These are phyloP conservation scores for Fregata magnificens DNA, from an alignment of 2,113 vertebrate genomes.

Conservation along the genomic window DNA sequence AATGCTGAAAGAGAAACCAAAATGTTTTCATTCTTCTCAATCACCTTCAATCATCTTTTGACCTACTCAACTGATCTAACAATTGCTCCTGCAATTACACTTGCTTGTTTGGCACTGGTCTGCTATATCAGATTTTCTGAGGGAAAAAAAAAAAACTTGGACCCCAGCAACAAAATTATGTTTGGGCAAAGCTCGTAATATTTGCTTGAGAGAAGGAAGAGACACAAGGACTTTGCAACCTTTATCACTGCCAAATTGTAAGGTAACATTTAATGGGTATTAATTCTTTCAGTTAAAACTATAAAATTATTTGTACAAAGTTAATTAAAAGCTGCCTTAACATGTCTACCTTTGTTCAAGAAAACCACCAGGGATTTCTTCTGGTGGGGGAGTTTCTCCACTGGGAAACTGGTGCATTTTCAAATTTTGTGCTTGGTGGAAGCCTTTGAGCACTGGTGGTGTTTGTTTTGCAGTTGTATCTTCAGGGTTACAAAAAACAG, in stretches of 20 bases:
- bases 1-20: slow-evolving; percentile 14
- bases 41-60: not conserved
- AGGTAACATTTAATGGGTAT: not conserved
- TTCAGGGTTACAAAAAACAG: not conserved
- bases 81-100: not conserved
- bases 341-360: slow-evolving; percentile 5
- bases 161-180: not conserved
- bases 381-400: not conserved
- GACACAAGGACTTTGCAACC: not conserved
- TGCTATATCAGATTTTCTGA: not conserved
- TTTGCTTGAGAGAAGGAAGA: not conserved
- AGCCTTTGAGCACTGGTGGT: not conserved
- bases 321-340: not conserved
- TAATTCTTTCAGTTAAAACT: not conserved
- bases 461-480: not conserved
- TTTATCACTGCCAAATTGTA: not conserved
- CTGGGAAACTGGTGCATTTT: not conserved
- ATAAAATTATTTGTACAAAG: not conserved
- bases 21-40: not conserved
- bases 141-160: not conserved
- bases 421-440: not conserved
- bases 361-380: not conserved
- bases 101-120: not conserved
- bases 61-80: not conserved
- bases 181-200: not conserved